Conservation (phyloP, 1,140 invertebrate species). For the Sycobia sp. region DNA sequence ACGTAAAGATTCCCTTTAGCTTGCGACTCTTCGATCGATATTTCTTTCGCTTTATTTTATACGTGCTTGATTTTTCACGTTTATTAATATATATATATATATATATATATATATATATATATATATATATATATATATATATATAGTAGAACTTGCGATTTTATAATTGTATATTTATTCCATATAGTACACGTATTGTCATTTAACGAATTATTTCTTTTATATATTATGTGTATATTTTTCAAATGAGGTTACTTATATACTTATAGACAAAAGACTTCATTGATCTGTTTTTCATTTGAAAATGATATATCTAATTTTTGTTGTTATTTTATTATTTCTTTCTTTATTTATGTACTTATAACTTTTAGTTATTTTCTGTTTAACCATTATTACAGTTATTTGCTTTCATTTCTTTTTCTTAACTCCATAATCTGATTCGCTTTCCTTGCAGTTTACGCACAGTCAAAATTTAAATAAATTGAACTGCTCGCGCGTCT, state of each 20-base stretch:
- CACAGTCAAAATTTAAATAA: neutral
- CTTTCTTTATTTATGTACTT: slow-evolving; percentile 28
- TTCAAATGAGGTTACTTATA: slow-evolving; percentile 45
- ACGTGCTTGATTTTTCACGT: no score
- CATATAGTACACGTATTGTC: slow-evolving; percentile 58
- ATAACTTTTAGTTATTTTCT: slow-evolving; percentile 3
- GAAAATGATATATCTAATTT: slow-evolving; percentile 30
- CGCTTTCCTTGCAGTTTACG: neutral
- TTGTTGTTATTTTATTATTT: slow-evolving; percentile 15
- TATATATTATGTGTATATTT: slow-evolving; percentile 38
- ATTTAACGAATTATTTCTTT: slow-evolving; percentile 57
- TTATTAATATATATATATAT: no score
- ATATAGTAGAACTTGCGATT: neutral
- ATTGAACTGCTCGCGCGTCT: slow-evolving; percentile 15
- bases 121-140: no score
- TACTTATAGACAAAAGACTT: slow-evolving; percentile 36
- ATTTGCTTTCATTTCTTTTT: slow-evolving; percentile 34
- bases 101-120: no score
- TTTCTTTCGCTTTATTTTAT: no score
- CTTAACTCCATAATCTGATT: slow-evolving; percentile 1
- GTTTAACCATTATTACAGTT: no score
- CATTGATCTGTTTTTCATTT: slow-evolving; percentile 19
- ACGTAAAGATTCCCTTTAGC: no score
- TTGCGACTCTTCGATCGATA: no score
- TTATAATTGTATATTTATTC: slow-evolving; percentile 36